Percentiles rank a stretch among this genome's conserved stretches.
phyloP scores from a whole-genome alignment of 2,113 vertebrate species.

The Oxyura jamaicensis region DNA sequence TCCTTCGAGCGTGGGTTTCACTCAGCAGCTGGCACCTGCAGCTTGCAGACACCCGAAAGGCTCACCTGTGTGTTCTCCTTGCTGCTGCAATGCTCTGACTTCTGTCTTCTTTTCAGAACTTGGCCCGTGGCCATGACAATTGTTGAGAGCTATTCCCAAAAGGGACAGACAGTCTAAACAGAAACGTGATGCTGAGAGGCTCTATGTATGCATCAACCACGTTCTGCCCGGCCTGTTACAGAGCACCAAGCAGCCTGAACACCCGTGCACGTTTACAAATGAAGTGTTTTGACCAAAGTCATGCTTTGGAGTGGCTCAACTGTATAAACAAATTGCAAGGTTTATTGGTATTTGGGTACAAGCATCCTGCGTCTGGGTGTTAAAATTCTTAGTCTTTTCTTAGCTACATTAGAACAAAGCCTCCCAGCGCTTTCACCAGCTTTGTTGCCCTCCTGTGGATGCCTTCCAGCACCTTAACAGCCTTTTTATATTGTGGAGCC shows the following conservation, averaged over 20 bases:
- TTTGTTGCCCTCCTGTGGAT: too few relatives aligned
- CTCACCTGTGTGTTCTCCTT: not conserved
- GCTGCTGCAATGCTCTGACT: not conserved
- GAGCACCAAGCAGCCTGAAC: not conserved
- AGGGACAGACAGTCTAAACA: slow-evolving; percentile 3
- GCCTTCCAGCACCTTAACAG: not conserved
- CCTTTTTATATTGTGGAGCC: too few relatives aligned
- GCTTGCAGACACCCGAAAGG: not conserved
- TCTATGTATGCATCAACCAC: not conserved
- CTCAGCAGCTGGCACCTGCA: not conserved
- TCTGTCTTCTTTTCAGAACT: not conserved
- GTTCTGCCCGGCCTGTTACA: not conserved
- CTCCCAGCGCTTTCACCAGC: too few relatives aligned
- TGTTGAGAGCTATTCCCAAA: not conserved
- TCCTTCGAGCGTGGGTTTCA: not conserved
- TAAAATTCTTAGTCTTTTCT: not conserved
- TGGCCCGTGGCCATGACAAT: not conserved
- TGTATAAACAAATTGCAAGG: not conserved
- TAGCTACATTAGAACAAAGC: not conserved
- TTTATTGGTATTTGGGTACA: not conserved
- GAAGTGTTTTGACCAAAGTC: not conserved
- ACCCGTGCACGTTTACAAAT: not conserved
- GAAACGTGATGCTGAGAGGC: not conserved
- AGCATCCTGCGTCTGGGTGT: not conserved
- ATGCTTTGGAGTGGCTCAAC: not conserved